Conservation (phyloP, 2,888 invertebrate genomes). For the Malthinus flaveolus region DNA sequence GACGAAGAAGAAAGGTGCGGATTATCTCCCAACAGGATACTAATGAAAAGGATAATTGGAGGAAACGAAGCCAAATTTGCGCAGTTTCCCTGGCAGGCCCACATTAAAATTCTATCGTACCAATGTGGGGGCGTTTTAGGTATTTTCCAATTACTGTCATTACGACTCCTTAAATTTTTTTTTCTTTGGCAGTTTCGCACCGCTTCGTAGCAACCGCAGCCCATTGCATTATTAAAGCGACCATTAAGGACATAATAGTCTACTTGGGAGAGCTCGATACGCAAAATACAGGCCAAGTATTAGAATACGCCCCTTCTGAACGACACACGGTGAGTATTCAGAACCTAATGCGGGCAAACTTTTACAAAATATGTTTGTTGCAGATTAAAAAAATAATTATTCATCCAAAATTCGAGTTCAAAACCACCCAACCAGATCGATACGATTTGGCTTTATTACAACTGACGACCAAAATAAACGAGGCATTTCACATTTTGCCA, state of each 20-base stretch:
- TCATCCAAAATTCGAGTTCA: slow-evolving; percentile 79
- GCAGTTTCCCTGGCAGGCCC: slow-evolving; percentile 86
- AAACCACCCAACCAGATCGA: slow-evolving; percentile 81
- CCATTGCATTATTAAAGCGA: slow-evolving; percentile 79
- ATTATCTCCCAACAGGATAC: slow-evolving; percentile 59
- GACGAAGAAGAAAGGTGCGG: slow-evolving; percentile 68
- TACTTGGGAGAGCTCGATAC: slow-evolving; percentile 83
- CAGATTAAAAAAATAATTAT: slow-evolving; percentile 74
- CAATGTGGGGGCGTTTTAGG: slow-evolving; percentile 82
- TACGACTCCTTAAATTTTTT: slow-evolving; percentile 1
- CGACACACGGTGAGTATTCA: slow-evolving; percentile 56
- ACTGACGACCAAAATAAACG: slow-evolving; percentile 66
- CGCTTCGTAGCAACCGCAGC: slow-evolving; percentile 80
- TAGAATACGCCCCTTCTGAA: slow-evolving; percentile 67
- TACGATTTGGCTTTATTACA: slow-evolving; percentile 77
- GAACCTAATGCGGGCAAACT: too few species aligned
- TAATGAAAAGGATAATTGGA: slow-evolving; percentile 79
- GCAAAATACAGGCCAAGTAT: slow-evolving; percentile 65
- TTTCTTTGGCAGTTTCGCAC: slow-evolving; percentile 61
- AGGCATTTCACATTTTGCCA: slow-evolving; percentile 68
- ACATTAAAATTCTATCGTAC: slow-evolving; percentile 78
- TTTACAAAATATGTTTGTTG: slow-evolving; percentile 22
- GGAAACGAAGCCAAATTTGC: slow-evolving; percentile 76
- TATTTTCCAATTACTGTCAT: too few species aligned
- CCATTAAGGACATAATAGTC: slow-evolving; percentile 72